Evolutionary conservation across 2,888 invertebrate genomes (phyloP).

Genomic region (Clistopyga incitator): DNA sequence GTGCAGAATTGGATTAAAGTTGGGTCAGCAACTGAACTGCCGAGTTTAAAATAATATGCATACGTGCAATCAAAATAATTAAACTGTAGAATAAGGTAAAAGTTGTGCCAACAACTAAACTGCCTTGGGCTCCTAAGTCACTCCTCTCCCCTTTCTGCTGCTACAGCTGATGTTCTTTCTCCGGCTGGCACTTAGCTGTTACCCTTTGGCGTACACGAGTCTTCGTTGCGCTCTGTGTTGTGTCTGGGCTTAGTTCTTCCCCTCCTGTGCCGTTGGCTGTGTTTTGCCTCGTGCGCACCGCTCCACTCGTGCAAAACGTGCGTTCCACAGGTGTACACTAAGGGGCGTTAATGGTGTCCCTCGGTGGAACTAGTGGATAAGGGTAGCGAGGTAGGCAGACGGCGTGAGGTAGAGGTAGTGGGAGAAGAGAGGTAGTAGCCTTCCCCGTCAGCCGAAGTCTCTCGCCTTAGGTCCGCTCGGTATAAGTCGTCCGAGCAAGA

Average conservation of each 20-base stretch:
- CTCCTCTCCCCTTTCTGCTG: neutral
- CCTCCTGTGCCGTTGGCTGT: slow-evolving; percentile 3
- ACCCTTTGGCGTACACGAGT: slow-evolving; percentile 34
- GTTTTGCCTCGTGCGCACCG: neutral
- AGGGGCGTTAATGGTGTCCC: too few species aligned
- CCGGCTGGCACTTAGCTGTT: slow-evolving; percentile 38
- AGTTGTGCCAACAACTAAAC: slow-evolving; percentile 18
- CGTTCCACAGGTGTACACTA: slow-evolving; percentile 51
- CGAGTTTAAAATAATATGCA: too few species aligned
- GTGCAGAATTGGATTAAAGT: neutral
- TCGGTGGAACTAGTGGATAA: too few species aligned
- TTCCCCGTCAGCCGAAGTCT: too few species aligned
- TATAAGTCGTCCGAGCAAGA: too few species aligned
- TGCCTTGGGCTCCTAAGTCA: neutral
- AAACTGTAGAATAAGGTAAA: too few species aligned
- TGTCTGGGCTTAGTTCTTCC: neutral
- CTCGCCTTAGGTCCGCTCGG: too few species aligned
- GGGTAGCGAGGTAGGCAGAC: too few species aligned
- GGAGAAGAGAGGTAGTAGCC: too few species aligned
- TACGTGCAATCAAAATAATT: too few species aligned
- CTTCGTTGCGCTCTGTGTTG: slow-evolving; percentile 9
- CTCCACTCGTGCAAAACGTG: slow-evolving; percentile 36
- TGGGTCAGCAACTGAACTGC: slow-evolving; percentile 10
- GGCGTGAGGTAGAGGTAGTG: too few species aligned
- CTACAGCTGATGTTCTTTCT: slow-evolving; percentile 54